Percentiles rank a stretch among this genome's conserved stretches.
Evolutionary conservation across 2,113 vertebrate genomes (phyloP).

Genomic region (Apteryx mantelli): DNA sequence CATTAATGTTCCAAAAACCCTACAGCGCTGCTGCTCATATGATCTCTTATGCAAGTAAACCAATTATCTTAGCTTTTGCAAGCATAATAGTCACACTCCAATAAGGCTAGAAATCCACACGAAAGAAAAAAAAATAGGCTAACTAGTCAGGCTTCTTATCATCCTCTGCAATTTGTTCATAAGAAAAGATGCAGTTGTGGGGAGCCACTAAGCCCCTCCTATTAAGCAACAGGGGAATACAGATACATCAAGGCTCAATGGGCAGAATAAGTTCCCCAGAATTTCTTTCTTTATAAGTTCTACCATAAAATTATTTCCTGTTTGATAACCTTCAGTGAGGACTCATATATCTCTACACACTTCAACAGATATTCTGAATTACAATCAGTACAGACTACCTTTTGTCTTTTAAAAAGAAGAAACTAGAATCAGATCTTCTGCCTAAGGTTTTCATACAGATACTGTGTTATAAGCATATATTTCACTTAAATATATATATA

Average conservation of each 20-base stretch:
- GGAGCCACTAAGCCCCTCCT: not conserved
- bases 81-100: not conserved
- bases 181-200: not conserved
- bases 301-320: not conserved
- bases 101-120: not conserved
- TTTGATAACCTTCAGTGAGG: rapidly evolving
- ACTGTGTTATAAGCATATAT: not conserved
- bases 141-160: not conserved
- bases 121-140: not conserved
- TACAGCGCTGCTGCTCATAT: not conserved
- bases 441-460: not conserved
- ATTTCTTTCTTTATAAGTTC: not conserved
- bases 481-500: not conserved
- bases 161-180: not conserved
- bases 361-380: not conserved
- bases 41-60: not conserved
- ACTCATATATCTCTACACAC: not conserved
- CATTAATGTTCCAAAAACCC: not conserved
- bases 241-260: not conserved
- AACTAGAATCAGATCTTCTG: not conserved
- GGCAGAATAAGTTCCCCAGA: not conserved
- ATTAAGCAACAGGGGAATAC: not conserved
- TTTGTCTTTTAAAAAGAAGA: not conserved
- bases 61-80: not conserved
- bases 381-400: not conserved